Conservation (phyloP, 2,888 invertebrate species). For the Amiota minor region DNA sequence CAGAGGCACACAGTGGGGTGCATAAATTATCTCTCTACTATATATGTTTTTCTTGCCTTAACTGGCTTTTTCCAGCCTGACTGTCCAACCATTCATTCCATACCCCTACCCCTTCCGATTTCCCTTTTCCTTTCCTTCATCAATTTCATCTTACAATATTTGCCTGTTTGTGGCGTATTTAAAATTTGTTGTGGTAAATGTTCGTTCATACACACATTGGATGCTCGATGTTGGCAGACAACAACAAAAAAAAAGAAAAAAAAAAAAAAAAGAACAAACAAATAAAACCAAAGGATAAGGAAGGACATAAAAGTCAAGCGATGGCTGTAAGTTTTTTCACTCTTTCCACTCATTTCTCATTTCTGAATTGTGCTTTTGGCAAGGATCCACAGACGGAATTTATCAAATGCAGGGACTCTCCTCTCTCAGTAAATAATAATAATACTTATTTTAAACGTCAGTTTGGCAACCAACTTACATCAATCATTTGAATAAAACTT, state of each 20-base stretch:
- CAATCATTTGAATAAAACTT: slow-evolving; percentile 38
- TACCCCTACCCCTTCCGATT: no score
- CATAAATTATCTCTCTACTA: slow-evolving; percentile 33
- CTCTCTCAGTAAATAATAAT: slow-evolving; percentile 33
- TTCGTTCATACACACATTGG: not conserved
- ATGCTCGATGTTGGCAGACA: not conserved
- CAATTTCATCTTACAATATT: not conserved
- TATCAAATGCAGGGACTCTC: slow-evolving; percentile 4
- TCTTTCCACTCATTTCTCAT: not conserved
- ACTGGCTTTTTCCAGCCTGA: slow-evolving; percentile 18
- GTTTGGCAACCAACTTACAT: slow-evolving; percentile 41
- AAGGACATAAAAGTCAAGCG: not conserved
- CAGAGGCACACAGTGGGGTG: slow-evolving; percentile 27
- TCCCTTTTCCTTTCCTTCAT: no score
- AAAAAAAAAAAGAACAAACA: not conserved
- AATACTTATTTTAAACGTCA: slow-evolving; percentile 42
- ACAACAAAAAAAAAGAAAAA: slow-evolving; percentile 13
- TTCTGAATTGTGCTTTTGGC: slow-evolving; percentile 6
- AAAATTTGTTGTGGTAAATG: slow-evolving; percentile 34
- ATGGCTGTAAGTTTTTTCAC: not conserved
- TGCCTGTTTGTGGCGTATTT: slow-evolving; percentile 30
- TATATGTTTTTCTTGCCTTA: slow-evolving; percentile 29
- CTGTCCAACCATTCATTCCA: no score
- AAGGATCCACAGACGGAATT: not conserved
- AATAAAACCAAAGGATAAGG: not conserved